Evolutionary conservation across 2,797 vertebrate species (phyloP).

Genomic region (Sarcoramphus papa): DNA sequence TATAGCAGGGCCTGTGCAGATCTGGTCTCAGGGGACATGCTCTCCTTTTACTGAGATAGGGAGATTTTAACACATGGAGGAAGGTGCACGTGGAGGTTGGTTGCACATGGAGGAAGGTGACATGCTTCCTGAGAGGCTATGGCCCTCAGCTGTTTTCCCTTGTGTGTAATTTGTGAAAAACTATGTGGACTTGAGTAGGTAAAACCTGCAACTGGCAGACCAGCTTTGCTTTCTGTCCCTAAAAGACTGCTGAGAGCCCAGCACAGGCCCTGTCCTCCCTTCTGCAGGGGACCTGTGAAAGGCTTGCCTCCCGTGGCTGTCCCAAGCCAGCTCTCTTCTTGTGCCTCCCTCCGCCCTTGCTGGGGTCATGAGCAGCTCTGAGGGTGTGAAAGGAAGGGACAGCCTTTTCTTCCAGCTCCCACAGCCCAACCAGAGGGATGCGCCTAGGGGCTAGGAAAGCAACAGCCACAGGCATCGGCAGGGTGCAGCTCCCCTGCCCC

Average conservation of each 20-base stretch:
- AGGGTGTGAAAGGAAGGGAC: neutral
- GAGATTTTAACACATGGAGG: neutral
- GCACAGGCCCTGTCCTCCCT: neutral
- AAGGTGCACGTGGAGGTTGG: neutral
- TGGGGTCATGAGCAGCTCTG: fast-evolving
- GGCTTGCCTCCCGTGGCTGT: neutral
- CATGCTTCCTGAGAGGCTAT: neutral
- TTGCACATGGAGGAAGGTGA: neutral
- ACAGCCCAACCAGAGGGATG: neutral
- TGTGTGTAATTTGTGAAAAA: neutral
- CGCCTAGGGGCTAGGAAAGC: neutral
- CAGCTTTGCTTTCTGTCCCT: neutral
- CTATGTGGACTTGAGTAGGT: neutral
- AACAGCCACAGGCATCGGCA: neutral
- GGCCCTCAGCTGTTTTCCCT: neutral
- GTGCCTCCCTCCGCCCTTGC: neutral
- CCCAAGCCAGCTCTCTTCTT: neutral
- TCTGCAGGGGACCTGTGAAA: neutral
- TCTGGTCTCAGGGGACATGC: neutral
- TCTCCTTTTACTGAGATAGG: neutral
- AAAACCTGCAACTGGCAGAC: neutral
- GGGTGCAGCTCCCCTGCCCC: neutral
- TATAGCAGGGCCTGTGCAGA: neutral
- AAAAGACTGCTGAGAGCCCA: neutral
- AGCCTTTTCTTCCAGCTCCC: neutral